phyloP scores from a whole-genome alignment of 2,797 vertebrate genomes.

The Labroides dimidiatus region DNA sequence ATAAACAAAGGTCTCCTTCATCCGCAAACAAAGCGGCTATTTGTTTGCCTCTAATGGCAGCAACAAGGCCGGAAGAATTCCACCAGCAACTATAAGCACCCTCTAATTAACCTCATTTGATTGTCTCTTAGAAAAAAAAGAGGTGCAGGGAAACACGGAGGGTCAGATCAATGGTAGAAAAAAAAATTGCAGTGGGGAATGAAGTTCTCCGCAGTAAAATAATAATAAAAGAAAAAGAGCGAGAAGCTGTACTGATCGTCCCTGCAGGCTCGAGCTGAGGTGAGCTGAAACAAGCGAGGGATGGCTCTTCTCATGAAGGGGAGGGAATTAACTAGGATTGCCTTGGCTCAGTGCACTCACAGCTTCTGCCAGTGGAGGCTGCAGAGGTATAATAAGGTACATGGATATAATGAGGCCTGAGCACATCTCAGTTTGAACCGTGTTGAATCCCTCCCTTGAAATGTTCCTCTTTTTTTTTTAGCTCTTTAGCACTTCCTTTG shows the following conservation, averaged over 20 bases:
- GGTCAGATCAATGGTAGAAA: conserved; percentile 49
- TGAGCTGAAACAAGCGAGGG: conserved; percentile 65
- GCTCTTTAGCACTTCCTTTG: conserved; percentile 10
- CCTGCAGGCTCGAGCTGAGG: conserved; percentile 60
- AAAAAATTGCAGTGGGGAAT: conserved; percentile 35
- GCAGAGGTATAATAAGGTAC: conserved; percentile 72
- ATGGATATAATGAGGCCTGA: conserved; percentile 73
- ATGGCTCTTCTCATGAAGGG: conserved; percentile 76
- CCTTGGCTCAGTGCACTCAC: conserved; percentile 69
- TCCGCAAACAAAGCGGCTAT: conserved; percentile 37
- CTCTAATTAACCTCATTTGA: conserved; percentile 56
- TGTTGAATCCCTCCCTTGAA: conserved; percentile 39
- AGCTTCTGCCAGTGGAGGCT: conserved; percentile 69
- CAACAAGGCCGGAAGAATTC: conserved; percentile 19
- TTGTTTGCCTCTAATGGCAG: conserved; percentile 32
- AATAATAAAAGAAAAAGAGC: conserved; percentile 26
- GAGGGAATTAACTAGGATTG: conserved; percentile 81
- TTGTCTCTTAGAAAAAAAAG: conserved; percentile 17
- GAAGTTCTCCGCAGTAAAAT: conserved; percentile 59
- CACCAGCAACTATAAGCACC: conserved; percentile 25
- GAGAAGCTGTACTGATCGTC: conserved; percentile 48
- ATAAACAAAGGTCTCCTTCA: conserved; percentile 42
- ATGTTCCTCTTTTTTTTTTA: conserved; percentile 13
- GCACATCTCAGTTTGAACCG: conserved; percentile 60
- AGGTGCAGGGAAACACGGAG: conserved; percentile 2